phyloP scores from a whole-genome alignment of 1,140 invertebrate genomes.

The Orius insidiosus region DNA sequence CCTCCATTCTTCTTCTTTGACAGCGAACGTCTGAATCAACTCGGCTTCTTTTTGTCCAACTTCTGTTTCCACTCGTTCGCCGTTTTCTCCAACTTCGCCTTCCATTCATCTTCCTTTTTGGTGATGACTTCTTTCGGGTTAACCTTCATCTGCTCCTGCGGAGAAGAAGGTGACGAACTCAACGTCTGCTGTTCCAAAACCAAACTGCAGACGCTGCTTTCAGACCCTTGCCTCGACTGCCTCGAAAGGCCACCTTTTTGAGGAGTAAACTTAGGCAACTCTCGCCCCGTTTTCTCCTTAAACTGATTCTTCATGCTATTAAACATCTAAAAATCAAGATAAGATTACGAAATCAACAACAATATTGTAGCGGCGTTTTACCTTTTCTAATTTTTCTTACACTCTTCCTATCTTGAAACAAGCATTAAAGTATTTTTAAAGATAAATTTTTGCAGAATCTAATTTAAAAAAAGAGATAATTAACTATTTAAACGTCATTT shows the following conservation, averaged over 20 bases:
- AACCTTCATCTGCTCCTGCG: slow-evolving; percentile 16
- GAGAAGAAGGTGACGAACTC: slow-evolving; percentile 1
- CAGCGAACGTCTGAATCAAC: slow-evolving; percentile 28
- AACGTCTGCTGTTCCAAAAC: slow-evolving; percentile 25
- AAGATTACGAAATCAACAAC: no score
- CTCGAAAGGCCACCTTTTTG: slow-evolving; percentile 32
- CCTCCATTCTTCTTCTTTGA: slow-evolving; percentile 46
- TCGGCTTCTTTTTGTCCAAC: slow-evolving; percentile 37
- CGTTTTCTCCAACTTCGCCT: slow-evolving; percentile 30
- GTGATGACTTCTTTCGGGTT: slow-evolving; percentile 30
- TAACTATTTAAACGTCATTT: no score
- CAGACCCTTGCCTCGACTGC: slow-evolving; percentile 38
- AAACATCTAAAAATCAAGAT: slow-evolving; percentile 21
- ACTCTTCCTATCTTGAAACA: no score
- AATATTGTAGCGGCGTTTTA: no score
- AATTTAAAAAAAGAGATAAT: no score
- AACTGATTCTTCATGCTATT: slow-evolving; percentile 46
- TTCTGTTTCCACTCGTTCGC: slow-evolving; percentile 37
- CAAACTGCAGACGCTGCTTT: slow-evolving; percentile 38
- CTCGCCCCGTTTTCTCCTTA: slow-evolving; percentile 51
- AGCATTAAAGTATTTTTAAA: no score
- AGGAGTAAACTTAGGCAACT: slow-evolving; percentile 34
- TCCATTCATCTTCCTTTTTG: slow-evolving; percentile 34
- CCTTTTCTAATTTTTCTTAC: no score
- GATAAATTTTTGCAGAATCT: no score